Evolutionary conservation across 2,797 vertebrate species (phyloP).

Genomic region (Ataeniobius toweri): DNA sequence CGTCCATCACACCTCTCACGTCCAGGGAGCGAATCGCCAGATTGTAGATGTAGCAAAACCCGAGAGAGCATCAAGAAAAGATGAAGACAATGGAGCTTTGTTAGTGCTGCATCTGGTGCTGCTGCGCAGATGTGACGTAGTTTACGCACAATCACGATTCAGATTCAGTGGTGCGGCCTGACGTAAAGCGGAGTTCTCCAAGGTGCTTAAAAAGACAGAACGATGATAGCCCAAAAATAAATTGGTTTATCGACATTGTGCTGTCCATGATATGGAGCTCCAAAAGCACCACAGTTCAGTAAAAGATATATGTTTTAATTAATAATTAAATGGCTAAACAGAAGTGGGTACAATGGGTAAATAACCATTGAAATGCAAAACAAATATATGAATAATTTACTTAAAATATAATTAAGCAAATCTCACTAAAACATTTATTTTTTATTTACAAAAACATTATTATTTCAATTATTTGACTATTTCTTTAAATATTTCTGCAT

Average conservation of each 20-base stretch:
- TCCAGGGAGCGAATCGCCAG: constrained; percentile 1
- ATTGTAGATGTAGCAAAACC: neutral
- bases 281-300: neutral
- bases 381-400: neutral
- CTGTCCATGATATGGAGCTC: neutral
- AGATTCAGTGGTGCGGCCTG: constrained; percentile 25
- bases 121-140: constrained; percentile 58
- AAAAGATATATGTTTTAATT: neutral
- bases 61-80: constrained; percentile 30
- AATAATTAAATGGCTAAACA: neutral
- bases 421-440: no score
- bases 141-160: constrained; percentile 62
- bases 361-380: neutral
- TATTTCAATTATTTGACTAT: neutral
- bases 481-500: neutral
- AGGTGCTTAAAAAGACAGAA: constrained; percentile 76
- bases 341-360: neutral
- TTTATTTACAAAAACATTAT: neutral
- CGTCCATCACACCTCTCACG: constrained; percentile 3
- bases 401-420: neutral
- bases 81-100: constrained; percentile 17
- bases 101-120: constrained; percentile 19
- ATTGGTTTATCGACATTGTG: no score
- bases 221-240: no score
- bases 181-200: constrained; percentile 77